Evolutionary conservation across 1,140 invertebrate species (phyloP).

Genomic region (Ptiloglossa arizonensis): DNA sequence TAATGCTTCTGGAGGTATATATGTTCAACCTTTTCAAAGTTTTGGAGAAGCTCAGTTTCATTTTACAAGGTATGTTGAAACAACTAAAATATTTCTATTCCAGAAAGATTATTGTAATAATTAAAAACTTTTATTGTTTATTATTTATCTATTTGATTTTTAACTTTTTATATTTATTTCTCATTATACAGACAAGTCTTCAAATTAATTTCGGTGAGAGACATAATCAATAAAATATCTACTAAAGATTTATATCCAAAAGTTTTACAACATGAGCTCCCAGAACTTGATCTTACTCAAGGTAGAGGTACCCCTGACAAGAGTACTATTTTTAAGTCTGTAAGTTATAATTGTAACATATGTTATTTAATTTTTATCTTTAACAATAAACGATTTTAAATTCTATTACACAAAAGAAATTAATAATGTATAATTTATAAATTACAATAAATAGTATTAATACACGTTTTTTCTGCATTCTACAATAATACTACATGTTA

Average conservation of each 20-base stretch:
- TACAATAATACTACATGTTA: slow-evolving; percentile 37
- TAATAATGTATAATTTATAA: not conserved
- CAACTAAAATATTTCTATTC: slow-evolving; percentile 15
- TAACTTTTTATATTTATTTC: slow-evolving; percentile 16
- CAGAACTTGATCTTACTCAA: slow-evolving; percentile 76
- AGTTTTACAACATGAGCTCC: slow-evolving; percentile 74
- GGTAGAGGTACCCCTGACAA: slow-evolving; percentile 74
- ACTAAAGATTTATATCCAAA: slow-evolving; percentile 54
- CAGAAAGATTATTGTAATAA: slow-evolving; percentile 20
- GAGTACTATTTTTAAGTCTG: slow-evolving; percentile 71
- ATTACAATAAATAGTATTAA: not conserved
- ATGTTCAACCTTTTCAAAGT: slow-evolving; percentile 78
- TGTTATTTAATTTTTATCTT: not conserved
- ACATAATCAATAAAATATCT: slow-evolving; percentile 62
- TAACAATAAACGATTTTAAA: no score
- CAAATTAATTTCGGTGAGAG: slow-evolving; percentile 58
- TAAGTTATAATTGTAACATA: slow-evolving; percentile 57
- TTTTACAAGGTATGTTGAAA: slow-evolving; percentile 68
- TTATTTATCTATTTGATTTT: slow-evolving; percentile 2
- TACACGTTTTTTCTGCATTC: not conserved
- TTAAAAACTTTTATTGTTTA: not conserved
- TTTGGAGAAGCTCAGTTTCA: slow-evolving; percentile 78
- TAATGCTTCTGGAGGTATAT: slow-evolving; percentile 77
- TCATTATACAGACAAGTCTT: slow-evolving; percentile 63
- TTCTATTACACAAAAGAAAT: not conserved